phyloP scores from a whole-genome alignment of 2,113 vertebrate genomes.

The Sprattus sprattus region DNA sequence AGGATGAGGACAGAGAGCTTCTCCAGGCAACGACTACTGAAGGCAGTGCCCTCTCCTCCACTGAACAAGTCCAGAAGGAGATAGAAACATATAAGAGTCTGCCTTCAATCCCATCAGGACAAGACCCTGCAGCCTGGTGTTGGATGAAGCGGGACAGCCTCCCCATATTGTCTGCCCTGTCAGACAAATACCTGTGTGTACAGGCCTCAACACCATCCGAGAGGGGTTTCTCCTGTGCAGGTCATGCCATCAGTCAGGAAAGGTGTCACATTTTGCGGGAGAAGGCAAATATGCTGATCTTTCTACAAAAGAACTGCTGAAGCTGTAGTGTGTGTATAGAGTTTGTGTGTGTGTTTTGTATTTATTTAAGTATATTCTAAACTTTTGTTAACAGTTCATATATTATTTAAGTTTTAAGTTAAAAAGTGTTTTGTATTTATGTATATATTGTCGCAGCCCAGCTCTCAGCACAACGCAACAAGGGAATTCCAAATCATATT shows the following conservation, averaged over 20 bases:
- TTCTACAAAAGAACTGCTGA: conserved; percentile 20
- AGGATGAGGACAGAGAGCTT: conserved; percentile 33
- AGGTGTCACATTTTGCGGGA: conserved; percentile 13
- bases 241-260: conserved; percentile 10
- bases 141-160: conserved; percentile 11
- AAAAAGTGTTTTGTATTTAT: too few species aligned
- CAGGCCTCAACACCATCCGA: conserved; percentile 26
- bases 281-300: conserved; percentile 24
- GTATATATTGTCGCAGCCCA: too few species aligned
- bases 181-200: neutral
- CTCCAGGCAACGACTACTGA: conserved; percentile 19
- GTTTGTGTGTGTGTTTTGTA: too few species aligned
- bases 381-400: too few species aligned
- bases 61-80: neutral
- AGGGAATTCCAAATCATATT: too few species aligned
- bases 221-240: conserved; percentile 22
- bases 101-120: neutral
- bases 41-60: conserved; percentile 9
- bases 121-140: neutral
- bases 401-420: too few species aligned
- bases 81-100: neutral
- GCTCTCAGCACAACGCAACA: too few species aligned
- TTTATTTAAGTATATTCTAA: too few species aligned
- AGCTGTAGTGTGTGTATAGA: too few species aligned
- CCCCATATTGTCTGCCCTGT: neutral